Evolutionary conservation across 2,797 vertebrate genomes (phyloP).

Genomic region (Microctenopoma lineatum): DNA sequence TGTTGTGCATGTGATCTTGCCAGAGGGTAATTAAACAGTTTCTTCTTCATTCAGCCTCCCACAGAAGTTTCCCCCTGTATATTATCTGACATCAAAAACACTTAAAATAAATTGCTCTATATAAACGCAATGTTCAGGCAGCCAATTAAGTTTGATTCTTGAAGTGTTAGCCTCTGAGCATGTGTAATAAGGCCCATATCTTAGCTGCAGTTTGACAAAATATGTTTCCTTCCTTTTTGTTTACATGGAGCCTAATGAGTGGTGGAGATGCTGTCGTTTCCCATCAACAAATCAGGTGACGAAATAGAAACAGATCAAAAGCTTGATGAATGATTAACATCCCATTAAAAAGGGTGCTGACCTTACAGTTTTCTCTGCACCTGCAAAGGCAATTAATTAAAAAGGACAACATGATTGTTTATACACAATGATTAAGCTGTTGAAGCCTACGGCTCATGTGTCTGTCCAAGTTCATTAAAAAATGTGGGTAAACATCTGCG

Average conservation of each 20-base stretch:
- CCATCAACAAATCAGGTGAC: slow-evolving; percentile 45
- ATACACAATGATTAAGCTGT: slow-evolving; percentile 20
- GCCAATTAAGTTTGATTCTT: slow-evolving; percentile 66
- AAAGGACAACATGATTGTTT: slow-evolving; percentile 42
- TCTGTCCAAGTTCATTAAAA: slow-evolving; percentile 7
- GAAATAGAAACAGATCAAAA: slow-evolving; percentile 42
- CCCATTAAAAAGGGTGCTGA: slow-evolving; percentile 31
- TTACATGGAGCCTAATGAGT: slow-evolving; percentile 46
- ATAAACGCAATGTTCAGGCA: slow-evolving; percentile 60
- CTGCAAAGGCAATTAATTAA: slow-evolving; percentile 52
- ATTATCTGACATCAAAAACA: slow-evolving; percentile 60
- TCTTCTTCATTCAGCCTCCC: slow-evolving; percentile 19
- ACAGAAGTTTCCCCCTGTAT: slow-evolving; percentile 14
- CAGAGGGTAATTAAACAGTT: slow-evolving; percentile 50
- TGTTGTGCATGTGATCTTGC: slow-evolving; percentile 34
- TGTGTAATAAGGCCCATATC: slow-evolving; percentile 64
- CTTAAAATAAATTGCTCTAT: slow-evolving; percentile 52
- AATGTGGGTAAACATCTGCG: slow-evolving; percentile 25
- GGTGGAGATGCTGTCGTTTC: slow-evolving; percentile 27
- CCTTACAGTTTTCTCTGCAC: slow-evolving; percentile 28
- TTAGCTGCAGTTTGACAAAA: slow-evolving; percentile 49
- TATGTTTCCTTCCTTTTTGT: slow-evolving; percentile 11
- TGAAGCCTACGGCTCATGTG: slow-evolving; percentile 2
- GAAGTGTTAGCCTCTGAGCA: slow-evolving; percentile 53
- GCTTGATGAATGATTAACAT: slow-evolving; percentile 54